Percentiles rank a stretch among this genome's conserved stretches.
These are phyloP conservation scores for Pseudococcus jackbeardsleyi DNA, from an alignment of 2,888 invertebrate species.

Conservation along the genomic window DNA sequence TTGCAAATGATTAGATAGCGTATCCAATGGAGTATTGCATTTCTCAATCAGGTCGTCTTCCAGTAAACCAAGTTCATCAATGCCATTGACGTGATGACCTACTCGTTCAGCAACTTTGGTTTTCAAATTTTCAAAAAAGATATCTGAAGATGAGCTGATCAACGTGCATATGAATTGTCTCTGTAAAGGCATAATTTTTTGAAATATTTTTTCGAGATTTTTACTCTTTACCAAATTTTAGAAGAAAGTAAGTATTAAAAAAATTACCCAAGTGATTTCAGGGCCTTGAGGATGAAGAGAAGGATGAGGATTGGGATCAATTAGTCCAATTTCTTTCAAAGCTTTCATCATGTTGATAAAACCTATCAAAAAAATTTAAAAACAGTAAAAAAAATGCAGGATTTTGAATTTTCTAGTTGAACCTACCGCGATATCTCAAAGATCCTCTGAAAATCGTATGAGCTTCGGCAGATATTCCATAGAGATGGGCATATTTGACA, in stretches of 20 bases:
- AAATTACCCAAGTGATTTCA: slow-evolving; percentile 92
- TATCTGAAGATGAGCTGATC: slow-evolving; percentile 85
- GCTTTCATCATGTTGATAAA: slow-evolving; percentile 91
- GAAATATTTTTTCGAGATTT: neutral
- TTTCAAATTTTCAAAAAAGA: slow-evolving; percentile 93
- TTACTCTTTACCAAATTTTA: neutral
- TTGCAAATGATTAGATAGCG: slow-evolving; percentile 89
- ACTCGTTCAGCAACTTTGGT: slow-evolving; percentile 85
- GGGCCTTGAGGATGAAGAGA: slow-evolving; percentile 95
- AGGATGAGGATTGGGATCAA: slow-evolving; percentile 88
- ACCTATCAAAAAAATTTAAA: slow-evolving; percentile 72
- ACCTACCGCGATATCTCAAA: slow-evolving; percentile 82
- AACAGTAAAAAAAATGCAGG: neutral
- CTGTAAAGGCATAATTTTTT: slow-evolving; percentile 71
- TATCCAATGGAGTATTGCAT: slow-evolving; percentile 89
- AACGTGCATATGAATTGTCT: slow-evolving; percentile 88
- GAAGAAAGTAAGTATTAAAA: neutral
- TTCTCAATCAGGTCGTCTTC: slow-evolving; percentile 87
- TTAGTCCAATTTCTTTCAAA: slow-evolving; percentile 87
- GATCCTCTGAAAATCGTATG: slow-evolving; percentile 94
- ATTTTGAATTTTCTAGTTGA: neutral
- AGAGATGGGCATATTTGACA: slow-evolving; percentile 86
- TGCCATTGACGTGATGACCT: slow-evolving; percentile 79
- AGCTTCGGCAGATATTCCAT: slow-evolving; percentile 87
- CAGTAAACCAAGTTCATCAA: slow-evolving; percentile 90